Conservation (phyloP, 2,113 vertebrate species). For the Ceyx melanurus region DNA sequence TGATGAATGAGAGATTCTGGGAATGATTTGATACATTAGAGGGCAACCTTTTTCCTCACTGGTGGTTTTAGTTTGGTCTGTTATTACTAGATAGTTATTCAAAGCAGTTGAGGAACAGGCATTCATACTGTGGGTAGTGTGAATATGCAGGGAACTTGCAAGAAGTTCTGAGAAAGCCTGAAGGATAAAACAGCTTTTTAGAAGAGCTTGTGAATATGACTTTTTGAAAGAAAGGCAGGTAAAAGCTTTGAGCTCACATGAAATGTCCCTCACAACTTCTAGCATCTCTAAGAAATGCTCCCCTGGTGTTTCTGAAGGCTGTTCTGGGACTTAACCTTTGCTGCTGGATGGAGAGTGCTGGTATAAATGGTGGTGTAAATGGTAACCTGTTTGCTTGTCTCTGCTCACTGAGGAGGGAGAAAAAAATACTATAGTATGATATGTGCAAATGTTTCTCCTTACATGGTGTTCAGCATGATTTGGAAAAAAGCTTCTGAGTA, state of each 20-base stretch:
- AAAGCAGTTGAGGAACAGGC: neutral
- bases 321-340: neutral
- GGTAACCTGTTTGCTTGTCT: neutral
- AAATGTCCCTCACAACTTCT: neutral
- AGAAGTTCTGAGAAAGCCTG: neutral
- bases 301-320: neutral
- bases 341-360: neutral
- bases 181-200: neutral
- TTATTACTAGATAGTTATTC: neutral
- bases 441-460: neutral
- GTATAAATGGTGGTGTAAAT: too few species aligned
- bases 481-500: neutral
- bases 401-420: neutral
- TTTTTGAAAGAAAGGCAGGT: neutral
- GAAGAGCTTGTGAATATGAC: neutral
- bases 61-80: neutral
- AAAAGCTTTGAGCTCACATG: neutral
- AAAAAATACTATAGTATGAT: fast-evolving
- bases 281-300: neutral
- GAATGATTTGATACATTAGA: neutral
- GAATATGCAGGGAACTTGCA: neutral
- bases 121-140: neutral
- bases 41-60: neutral
- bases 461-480: fast-evolving
- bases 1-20: neutral